These are phyloP conservation scores for Condylura cristata DNA, from an alignment of 2,113 vertebrate genomes.

Conservation along the genomic window DNA sequence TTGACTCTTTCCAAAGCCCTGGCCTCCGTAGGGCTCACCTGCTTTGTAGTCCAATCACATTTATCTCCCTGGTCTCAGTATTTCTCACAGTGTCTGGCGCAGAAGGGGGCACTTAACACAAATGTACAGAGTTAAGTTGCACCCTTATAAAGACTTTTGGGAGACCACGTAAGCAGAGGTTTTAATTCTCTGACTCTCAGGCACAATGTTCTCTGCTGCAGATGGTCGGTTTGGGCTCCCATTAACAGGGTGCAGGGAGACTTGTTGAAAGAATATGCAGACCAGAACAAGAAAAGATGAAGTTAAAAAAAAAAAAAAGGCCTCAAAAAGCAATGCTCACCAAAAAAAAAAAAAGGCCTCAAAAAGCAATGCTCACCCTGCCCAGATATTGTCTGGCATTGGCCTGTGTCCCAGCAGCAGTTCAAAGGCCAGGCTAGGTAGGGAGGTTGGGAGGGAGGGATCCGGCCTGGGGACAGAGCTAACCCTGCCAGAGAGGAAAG, in stretches of 20 bases:
- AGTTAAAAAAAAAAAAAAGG: not conserved
- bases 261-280: not conserved
- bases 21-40: not conserved
- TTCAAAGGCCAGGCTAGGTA: conserved; percentile 39
- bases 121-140: not conserved
- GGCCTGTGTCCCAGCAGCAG: not conserved
- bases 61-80: not conserved
- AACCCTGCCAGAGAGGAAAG: conserved; percentile 42
- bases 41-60: not conserved
- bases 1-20: not conserved
- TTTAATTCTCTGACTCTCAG: not conserved
- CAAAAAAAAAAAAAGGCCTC: not conserved
- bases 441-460: not conserved
- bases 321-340: no score
- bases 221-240: not conserved
- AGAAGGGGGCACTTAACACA: not conserved
- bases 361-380: conserved; percentile 18
- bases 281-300: conserved; percentile 18
- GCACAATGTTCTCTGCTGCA: not conserved
- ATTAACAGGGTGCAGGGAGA: not conserved
- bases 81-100: not conserved
- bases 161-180: not conserved
- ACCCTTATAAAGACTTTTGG: not conserved
- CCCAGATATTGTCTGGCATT: conserved; percentile 43
- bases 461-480: not conserved